phyloP scores from a whole-genome alignment of 2,797 vertebrate species.

The Rhabdophis nuchalis region DNA sequence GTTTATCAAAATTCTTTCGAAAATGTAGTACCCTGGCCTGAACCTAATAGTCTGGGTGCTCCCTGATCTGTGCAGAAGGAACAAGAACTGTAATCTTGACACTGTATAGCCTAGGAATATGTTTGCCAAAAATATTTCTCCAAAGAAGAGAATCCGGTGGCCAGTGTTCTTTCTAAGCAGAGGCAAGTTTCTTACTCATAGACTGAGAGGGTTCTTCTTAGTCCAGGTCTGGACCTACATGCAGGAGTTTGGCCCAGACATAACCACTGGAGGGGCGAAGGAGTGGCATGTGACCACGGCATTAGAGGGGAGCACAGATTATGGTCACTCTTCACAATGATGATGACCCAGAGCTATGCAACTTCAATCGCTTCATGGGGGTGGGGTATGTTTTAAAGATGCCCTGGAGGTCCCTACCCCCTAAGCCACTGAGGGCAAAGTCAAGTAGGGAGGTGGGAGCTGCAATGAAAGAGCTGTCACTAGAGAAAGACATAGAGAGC shows the following conservation, averaged over 20 bases:
- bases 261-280: neutral
- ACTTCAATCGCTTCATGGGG: neutral
- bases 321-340: no score
- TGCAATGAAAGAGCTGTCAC: no score
- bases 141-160: neutral
- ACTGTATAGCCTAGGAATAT: neutral
- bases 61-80: neutral
- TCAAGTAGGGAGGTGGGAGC: no score
- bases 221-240: neutral
- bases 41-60: neutral
- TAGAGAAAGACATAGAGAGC: no score
- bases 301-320: no score
- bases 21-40: neutral
- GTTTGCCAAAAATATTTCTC: neutral
- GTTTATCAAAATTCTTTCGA: neutral
- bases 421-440: no score
- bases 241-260: neutral
- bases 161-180: neutral
- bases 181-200: neutral
- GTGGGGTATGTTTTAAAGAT: neutral
- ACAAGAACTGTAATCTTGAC: neutral
- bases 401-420: no score
- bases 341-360: neutral
- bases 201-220: neutral
- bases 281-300: no score